Evolutionary conservation across 2,888 invertebrate species (phyloP).

Genomic region (Diaperis boleti): DNA sequence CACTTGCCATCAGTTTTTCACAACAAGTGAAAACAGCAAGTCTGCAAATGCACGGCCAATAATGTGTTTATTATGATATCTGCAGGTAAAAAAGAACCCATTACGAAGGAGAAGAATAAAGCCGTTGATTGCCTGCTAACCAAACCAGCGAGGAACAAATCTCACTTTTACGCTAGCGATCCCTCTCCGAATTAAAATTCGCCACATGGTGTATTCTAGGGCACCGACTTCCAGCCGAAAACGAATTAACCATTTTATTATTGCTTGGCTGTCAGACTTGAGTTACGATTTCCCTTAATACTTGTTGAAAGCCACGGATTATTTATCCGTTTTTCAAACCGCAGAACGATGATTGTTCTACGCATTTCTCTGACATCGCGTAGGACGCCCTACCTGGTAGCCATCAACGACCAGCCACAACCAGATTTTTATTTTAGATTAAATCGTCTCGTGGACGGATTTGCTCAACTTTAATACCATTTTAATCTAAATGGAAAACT

Average conservation of each 20-base stretch:
- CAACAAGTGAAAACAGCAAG: no score
- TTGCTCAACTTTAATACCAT: background rate
- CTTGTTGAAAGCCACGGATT: constrained; percentile 54
- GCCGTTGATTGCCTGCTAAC: constrained; percentile 2
- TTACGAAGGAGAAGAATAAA: background rate
- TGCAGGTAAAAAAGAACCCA: no score
- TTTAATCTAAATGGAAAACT: constrained; percentile 31
- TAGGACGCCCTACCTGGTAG: no score
- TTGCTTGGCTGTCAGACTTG: constrained; percentile 52
- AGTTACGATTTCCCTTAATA: constrained; percentile 55
- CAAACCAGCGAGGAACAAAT: background rate
- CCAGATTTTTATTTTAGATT: background rate
- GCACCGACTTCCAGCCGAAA: constrained; percentile 52
- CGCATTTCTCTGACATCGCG: constrained; percentile 5
- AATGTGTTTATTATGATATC: no score
- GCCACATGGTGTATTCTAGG: constrained; percentile 53
- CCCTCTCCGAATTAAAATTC: constrained; percentile 55
- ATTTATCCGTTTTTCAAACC: constrained; percentile 48
- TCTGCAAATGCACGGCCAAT: no score
- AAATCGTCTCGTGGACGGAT: background rate
- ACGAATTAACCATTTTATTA: constrained; percentile 58
- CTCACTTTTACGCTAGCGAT: constrained; percentile 12
- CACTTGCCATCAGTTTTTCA: no score
- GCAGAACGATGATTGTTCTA: constrained; percentile 35
- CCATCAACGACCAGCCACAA: background rate